Evolutionary conservation across 2,888 invertebrate species (phyloP).

Genomic region (Adineta ricciae): DNA sequence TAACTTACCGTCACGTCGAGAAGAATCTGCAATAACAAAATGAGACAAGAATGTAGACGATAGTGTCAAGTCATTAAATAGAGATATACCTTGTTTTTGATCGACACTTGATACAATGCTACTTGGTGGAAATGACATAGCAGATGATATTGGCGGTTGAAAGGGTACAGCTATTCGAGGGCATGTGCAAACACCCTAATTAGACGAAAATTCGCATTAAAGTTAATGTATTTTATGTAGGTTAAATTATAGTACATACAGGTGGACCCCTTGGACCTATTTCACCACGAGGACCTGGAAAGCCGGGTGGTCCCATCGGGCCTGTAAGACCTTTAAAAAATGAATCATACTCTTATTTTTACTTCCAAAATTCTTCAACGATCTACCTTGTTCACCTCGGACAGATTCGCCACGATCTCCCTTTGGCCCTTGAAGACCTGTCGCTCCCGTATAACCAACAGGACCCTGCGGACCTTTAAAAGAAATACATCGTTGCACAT

Average conservation of each 20-base stretch:
- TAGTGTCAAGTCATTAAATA: too few species aligned
- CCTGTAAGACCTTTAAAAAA: not conserved
- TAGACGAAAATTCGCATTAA: not conserved
- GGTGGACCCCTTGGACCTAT: not conserved
- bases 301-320: not conserved
- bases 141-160: not conserved
- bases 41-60: too few species aligned
- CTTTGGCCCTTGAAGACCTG: slow-evolving; percentile 6
- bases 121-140: not conserved
- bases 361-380: not conserved
- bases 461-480: not conserved
- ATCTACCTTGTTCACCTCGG: not conserved
- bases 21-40: not conserved
- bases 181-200: slow-evolving; percentile 6
- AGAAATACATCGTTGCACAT: not conserved
- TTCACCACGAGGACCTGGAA: not conserved
- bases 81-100: not conserved
- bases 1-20: slow-evolving; percentile 1
- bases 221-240: not conserved
- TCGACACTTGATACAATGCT: not conserved
- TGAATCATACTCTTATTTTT: not conserved
- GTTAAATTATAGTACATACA: not conserved
- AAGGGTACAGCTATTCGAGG: not conserved
- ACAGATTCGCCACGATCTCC: not conserved
- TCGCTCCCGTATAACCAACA: not conserved